These are phyloP conservation scores for Dasyurus viverrinus DNA, from an alignment of 2,113 vertebrate species.

Conservation along the genomic window DNA sequence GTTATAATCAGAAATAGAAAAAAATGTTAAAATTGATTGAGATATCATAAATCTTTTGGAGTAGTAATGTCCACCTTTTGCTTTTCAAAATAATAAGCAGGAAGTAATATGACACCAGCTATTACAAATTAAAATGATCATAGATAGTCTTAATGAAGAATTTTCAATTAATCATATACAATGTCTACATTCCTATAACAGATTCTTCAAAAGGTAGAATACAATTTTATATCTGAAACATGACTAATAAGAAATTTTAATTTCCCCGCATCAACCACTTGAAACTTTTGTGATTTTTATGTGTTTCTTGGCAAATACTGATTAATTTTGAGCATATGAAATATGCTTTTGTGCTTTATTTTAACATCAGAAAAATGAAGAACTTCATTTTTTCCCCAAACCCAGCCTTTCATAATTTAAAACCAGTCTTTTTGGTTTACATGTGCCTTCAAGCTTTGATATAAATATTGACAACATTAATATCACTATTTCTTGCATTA, in stretches of 20 bases:
- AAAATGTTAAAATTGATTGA: neutral
- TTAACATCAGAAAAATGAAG: slow-evolving; percentile 76
- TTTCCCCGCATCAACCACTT: slow-evolving; percentile 20
- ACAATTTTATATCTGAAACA: slow-evolving; percentile 24
- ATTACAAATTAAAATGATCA: neutral
- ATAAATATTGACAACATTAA: slow-evolving; percentile 79
- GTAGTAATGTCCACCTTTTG: neutral
- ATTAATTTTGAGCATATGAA: slow-evolving; percentile 71
- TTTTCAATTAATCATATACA: neutral
- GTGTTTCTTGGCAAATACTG: slow-evolving; percentile 51
- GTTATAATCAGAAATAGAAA: neutral
- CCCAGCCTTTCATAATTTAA: slow-evolving; percentile 79
- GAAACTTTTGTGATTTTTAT: slow-evolving; percentile 46
- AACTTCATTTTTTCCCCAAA: slow-evolving; percentile 59
- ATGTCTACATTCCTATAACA: neutral
- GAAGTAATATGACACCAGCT: neutral
- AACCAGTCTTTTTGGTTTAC: slow-evolving; percentile 80
- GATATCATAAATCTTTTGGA: neutral
- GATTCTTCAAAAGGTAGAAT: slow-evolving; percentile 11
- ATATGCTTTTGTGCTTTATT: slow-evolving; percentile 72
- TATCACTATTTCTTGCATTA: slow-evolving; percentile 81
- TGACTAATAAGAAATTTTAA: slow-evolving; percentile 23
- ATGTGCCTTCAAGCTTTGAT: slow-evolving; percentile 78
- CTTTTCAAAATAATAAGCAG: slow-evolving; percentile 33
- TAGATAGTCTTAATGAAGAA: neutral